Base-by-base conservation (phyloP, 2,113 vertebrate species). In the Platycercus adscitus region DNA sequence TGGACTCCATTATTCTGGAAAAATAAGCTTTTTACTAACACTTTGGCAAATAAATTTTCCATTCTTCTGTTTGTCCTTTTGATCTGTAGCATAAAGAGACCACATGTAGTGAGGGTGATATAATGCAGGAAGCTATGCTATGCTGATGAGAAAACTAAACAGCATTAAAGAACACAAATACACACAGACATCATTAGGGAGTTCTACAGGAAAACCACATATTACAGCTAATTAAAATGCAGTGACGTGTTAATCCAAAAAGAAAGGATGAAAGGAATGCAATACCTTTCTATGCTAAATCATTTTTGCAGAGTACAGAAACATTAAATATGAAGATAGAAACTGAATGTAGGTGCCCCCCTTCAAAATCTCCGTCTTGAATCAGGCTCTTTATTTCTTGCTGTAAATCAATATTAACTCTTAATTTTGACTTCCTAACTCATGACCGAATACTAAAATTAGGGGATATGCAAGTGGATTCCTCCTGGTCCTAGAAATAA, bases 61-160 rank as follows among this genome's bases (percentile, higher is more conserved):
- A 84, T 78, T 92, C 29, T 94, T 87, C 97, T 80, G 71, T 93
- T 93, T 79, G 89, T 91, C 44, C 87, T 97, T 97, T 95, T 95
- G 60, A 94, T 97, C 60, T 85, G 4, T 9, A 75, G 37, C 76
- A 83, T 63, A 96, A 95, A 95, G 88, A 58, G 61, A 46, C 18
- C 25, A 4, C 39, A 35, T 60, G 61, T 44, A 33, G 66, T 6
- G 41, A 85, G 76, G 50, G 17, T 88, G 80, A 80, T 95, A 91
- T 13, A 85, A 37, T 50, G 61, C 43, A 73, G 5, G 60, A 66
- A 93, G n/a, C 29, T 65, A 39, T 1, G 2, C 39, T 47, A 33
- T 2, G 11, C 55, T 64, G 66, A 61, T 60, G 91, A 92, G 69
- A 77, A 71, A 82, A 82, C 52, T 69, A 92, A 92, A 53, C 70